Percentiles rank a stretch among this genome's conserved stretches.
phyloP scores from a whole-genome alignment of 2,797 vertebrate species.

The Fundulus diaphanus region DNA sequence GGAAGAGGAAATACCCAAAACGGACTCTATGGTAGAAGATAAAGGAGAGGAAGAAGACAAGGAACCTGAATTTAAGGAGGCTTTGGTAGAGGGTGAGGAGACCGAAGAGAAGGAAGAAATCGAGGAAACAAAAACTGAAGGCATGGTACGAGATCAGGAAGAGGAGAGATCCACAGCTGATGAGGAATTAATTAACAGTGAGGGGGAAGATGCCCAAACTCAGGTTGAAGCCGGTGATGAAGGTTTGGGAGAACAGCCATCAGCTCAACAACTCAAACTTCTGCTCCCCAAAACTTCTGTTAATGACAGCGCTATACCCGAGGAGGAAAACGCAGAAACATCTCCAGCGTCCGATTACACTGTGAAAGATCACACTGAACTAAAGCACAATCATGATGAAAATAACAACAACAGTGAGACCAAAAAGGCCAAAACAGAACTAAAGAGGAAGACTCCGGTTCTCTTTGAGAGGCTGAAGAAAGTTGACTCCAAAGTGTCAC shows the following conservation, averaged over 20 bases:
- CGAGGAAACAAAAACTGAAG: not conserved
- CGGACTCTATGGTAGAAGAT: not conserved
- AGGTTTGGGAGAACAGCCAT: constrained; percentile 23
- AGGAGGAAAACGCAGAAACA: constrained; percentile 23
- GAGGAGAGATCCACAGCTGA: not conserved
- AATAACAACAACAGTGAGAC: constrained; percentile 73
- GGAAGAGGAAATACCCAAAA: not conserved
- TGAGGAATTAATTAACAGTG: not conserved
- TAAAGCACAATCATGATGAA: constrained; percentile 49
- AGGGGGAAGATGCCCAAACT: not conserved
- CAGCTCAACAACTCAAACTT: constrained; percentile 28
- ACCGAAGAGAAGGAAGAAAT: not conserved
- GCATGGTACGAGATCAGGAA: not conserved
- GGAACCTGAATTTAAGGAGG: not conserved
- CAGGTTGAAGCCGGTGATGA: constrained; percentile 14
- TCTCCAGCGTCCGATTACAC: constrained; percentile 6
- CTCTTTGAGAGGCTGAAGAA: constrained; percentile 32
- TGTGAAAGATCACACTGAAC: constrained; percentile 32
- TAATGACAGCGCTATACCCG: constrained; percentile 12
- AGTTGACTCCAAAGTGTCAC: constrained; percentile 24
- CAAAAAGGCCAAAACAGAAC: constrained; percentile 47
- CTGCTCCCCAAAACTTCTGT: constrained; percentile 18
- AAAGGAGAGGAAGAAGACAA: not conserved
- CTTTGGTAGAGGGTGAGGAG: not conserved
- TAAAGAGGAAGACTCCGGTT: constrained; percentile 35